A percentile compares a stretch with the other conserved stretches of the same genome.
Evolutionary conservation across 1,140 invertebrate genomes (phyloP).

Genomic region (Lasioglossum albipes): DNA sequence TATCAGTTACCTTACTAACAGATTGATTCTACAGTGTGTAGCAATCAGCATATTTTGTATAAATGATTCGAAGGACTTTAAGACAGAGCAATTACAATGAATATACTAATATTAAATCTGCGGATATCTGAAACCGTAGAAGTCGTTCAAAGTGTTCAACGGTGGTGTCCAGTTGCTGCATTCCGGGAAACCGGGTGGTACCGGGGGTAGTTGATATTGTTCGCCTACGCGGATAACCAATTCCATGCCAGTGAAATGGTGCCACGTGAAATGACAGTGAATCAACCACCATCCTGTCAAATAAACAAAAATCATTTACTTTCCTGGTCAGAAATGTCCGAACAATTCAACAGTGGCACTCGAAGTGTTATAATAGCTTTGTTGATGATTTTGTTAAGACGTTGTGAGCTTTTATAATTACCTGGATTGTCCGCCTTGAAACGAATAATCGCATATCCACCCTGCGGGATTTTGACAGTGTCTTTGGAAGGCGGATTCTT

Average conservation of each 20-base stretch:
- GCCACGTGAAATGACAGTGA: constrained; percentile 56
- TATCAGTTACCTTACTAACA: too few species aligned
- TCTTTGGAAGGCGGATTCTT: constrained; percentile 60
- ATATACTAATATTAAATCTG: background rate
- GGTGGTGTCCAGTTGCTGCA: constrained; percentile 65
- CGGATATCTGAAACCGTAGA: background rate
- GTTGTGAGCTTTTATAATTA: constrained; percentile 56
- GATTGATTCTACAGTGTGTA: too few species aligned
- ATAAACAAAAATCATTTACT: background rate
- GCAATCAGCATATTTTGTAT: too few species aligned
- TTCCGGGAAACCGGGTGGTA: constrained; percentile 67
- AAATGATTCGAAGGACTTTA: too few species aligned
- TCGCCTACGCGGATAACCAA: constrained; percentile 71
- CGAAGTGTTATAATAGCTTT: too few species aligned
- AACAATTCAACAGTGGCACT: too few species aligned
- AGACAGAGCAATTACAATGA: background rate
- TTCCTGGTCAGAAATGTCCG: too few species aligned
- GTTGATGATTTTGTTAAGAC: too few species aligned
- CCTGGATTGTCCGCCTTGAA: constrained; percentile 87
- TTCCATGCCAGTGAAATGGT: constrained; percentile 67
- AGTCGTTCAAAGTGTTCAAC: constrained; percentile 7
- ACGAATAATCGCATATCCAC: constrained; percentile 86
- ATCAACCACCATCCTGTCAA: constrained; percentile 42
- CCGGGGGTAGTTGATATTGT: constrained; percentile 56
- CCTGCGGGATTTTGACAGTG: constrained; percentile 84